A percentile compares a stretch with the other conserved stretches of the same genome.
Conservation (phyloP, 2,888 invertebrate genomes). For the Nephrotoma flavescens region DNA sequence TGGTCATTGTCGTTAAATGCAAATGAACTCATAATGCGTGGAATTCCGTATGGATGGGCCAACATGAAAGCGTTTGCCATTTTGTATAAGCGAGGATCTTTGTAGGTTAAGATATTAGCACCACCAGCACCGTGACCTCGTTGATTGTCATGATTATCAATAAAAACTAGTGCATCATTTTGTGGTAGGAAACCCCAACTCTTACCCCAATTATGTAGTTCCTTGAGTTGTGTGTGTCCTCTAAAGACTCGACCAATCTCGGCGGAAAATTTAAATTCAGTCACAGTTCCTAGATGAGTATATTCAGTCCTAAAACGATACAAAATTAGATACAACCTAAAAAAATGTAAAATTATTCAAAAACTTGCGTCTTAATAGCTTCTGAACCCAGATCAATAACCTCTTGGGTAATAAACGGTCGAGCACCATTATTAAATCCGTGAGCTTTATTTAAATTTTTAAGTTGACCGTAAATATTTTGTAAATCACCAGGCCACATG, state of each 20-base stretch:
- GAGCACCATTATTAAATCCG: constrained; percentile 30
- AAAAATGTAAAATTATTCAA: neutral
- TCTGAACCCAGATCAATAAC: constrained; percentile 36
- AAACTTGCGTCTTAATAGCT: constrained; percentile 17
- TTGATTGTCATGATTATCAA: constrained; percentile 33
- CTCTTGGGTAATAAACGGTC: constrained; percentile 40
- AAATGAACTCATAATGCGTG: constrained; percentile 71
- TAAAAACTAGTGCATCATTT: constrained; percentile 46
- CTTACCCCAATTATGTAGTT: constrained; percentile 30
- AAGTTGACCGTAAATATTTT: constrained; percentile 34
- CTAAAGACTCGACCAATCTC: constrained; percentile 42
- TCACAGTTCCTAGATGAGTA: constrained; percentile 41
- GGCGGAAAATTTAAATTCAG: constrained; percentile 41
- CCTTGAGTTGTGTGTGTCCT: constrained; percentile 40
- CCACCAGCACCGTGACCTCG: constrained; percentile 54
- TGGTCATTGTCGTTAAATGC: constrained; percentile 36
- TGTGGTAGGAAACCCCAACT: constrained; percentile 34
- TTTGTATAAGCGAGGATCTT: constrained; percentile 26
- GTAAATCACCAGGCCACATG: constrained; percentile 40
- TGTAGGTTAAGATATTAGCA: constrained; percentile 27
- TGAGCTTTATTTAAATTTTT: constrained; percentile 34
- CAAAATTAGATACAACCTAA: neutral
- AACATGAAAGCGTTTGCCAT: constrained; percentile 42
- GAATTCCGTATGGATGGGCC: constrained; percentile 61
- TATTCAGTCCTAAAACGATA: constrained; percentile 32